These are phyloP conservation scores for human (Homo sapiens) DNA, from an alignment of 2,113 vertebrate genomes.

Conservation along the genomic window GRCh38 chr2:67595501-67596000, in stretches of 20 bases:
- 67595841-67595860: background rate
- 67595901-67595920: background rate
- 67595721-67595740: background rate
- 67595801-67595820: background rate
- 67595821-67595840: background rate
- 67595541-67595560: background rate
- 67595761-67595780: background rate
- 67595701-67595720: background rate
- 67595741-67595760: background rate
- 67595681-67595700: background rate
- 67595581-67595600: background rate
- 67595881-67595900: background rate
- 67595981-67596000: background rate
- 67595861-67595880: background rate
- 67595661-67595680: background rate
- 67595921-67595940: background rate
- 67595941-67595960: background rate
- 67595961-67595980: background rate
- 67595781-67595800: background rate
- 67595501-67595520: background rate
- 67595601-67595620: background rate
- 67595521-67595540: background rate
- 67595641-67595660: background rate
- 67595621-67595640: background rate
- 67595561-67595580: background rate